Evolutionary conservation across 1,140 invertebrate species (phyloP), one percentile per base, ranked within the genome.

Genomic region (Orius insidiosus): DNA sequence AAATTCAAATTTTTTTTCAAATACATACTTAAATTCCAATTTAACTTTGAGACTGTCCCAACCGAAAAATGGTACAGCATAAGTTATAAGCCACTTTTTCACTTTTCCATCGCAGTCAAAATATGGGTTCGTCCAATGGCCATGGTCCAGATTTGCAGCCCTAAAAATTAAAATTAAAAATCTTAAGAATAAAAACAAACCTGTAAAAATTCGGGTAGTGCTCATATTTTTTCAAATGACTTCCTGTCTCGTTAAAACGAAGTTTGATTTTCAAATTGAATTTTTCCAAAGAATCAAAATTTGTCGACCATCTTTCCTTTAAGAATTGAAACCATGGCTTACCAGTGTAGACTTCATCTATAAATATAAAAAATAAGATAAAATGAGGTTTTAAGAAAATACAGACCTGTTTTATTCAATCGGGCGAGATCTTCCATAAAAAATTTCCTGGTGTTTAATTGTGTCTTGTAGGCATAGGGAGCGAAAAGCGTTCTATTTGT

Each of bases 21-120:
- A 48, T n/a, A n/a, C n/a, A 84, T 66, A 90, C 86, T 93, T 92
- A 66, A 94, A 93, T 71, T 93, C 86, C 52, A 93, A 65, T 65
- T 83, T 85, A 16, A 75, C 76, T 70, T 84, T 86, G 39, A 97
- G 71, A 60, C 78, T 84, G 61, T 96, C 90, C 79, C 83, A n/a
- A 45, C 93, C 93, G 64, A 98, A 98, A 74, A 98, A 97, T 44
- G 93, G 93, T 44, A 79, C 79, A 42, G 85, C 80, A 69, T 96
- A 98, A 33, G 86, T 90, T 51, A 97, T 75, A 52, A 95, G 72
- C 94, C 93, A 98, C 67, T 88, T 87, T 56, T 88, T 83, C 37
- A 85, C 69, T 66, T 85, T 85, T 33, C 87, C 89, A 56, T 84
- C 69, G 67, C 94, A 98, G 67, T 96, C 90, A 61, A 84, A 97